These are phyloP conservation scores for Phataginus tricuspis DNA, from an alignment of 2,797 vertebrate species.

Conservation along the genomic window DNA sequence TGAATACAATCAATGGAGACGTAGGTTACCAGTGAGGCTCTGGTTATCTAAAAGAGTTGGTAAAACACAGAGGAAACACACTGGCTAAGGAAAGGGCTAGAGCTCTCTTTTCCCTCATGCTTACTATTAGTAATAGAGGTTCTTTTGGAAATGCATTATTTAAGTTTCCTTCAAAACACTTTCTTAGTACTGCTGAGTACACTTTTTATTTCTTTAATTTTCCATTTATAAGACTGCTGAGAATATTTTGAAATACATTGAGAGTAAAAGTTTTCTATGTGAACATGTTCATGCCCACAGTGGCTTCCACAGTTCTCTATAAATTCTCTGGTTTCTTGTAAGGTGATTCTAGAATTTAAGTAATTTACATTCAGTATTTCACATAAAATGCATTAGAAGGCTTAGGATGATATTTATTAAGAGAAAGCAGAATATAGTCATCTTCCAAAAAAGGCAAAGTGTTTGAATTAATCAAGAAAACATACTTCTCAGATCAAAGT, in stretches of 20 bases:
- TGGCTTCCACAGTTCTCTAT: neutral
- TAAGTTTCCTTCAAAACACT: neutral
- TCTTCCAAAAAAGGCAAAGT: slow-evolving; percentile 33
- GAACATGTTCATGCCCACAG: neutral
- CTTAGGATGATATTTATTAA: slow-evolving; percentile 6
- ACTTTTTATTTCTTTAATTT: neutral
- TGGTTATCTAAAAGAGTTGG: neutral
- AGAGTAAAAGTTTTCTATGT: neutral
- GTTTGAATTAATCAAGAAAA: slow-evolving; percentile 40
- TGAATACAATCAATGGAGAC: neutral
- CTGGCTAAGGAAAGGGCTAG: neutral
- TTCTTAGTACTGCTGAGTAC: neutral
- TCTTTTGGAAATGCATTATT: neutral
- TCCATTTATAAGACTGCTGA: neutral
- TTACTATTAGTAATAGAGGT: neutral
- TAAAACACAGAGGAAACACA: neutral
- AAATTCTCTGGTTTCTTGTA: neutral
- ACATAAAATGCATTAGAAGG: slow-evolving; percentile 16
- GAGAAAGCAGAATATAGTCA: neutral
- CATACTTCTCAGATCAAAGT: neutral
- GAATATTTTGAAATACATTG: neutral
- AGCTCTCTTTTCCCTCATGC: neutral
- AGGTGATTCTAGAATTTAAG: neutral
- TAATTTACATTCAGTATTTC: neutral
- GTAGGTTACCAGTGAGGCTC: neutral